Conservation (phyloP, 2,888 invertebrate species). For the Melanostoma mellinum region DNA sequence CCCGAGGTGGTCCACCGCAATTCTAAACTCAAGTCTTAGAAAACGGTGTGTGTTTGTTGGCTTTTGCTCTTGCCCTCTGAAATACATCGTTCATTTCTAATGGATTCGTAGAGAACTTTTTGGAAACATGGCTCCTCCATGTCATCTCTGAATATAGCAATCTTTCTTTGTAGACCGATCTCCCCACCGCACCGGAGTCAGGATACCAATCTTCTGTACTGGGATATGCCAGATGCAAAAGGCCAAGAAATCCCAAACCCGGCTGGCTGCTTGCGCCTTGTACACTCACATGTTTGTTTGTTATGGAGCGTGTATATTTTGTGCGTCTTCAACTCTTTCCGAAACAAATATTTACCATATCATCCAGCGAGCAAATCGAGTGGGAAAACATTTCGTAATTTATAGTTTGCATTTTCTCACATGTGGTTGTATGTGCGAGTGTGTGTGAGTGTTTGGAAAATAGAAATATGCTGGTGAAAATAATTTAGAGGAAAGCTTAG, state of each 20-base stretch:
- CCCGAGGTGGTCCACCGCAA: constrained; percentile 60
- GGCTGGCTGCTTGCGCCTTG: neutral
- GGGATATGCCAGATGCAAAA: constrained; percentile 37
- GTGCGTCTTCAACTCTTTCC: constrained; percentile 57
- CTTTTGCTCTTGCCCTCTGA: neutral
- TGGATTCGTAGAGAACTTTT: constrained; percentile 60
- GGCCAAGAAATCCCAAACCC: constrained; percentile 34
- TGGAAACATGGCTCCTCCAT: constrained; percentile 48
- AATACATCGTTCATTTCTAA: constrained; percentile 60
- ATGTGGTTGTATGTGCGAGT: neutral
- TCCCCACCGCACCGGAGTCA: constrained; percentile 6
- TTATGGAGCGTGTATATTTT: constrained; percentile 17
- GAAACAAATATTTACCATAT: constrained; percentile 68
- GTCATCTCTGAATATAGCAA: neutral
- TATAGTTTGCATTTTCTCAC: constrained; percentile 68
- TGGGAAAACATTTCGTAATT: constrained; percentile 71
- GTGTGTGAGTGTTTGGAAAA: constrained; percentile 22
- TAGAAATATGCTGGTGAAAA: constrained; percentile 59
- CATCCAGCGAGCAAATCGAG: constrained; percentile 65
- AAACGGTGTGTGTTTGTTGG: neutral
- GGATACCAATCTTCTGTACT: constrained; percentile 4
- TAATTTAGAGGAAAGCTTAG: constrained; percentile 48
- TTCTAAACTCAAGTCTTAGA: constrained; percentile 38
- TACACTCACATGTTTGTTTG: constrained; percentile 1
- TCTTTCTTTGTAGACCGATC: neutral